Evolutionary conservation across 2,797 vertebrate species (phyloP).

Genomic region (Hippoglossus hippoglossus): DNA sequence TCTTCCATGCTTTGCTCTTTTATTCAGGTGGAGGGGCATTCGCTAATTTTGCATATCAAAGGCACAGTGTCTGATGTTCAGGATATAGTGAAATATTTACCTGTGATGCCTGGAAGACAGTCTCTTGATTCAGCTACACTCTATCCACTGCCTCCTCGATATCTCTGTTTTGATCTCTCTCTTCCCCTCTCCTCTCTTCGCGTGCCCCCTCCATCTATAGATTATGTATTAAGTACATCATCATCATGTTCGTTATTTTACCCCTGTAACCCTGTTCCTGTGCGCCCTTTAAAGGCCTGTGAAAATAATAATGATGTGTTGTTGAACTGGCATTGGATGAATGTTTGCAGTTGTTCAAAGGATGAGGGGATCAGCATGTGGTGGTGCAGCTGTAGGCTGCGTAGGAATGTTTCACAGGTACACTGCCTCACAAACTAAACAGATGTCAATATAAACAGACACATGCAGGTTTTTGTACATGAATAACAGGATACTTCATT

Average conservation of each 20-base stretch:
- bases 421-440: slow-evolving; percentile 6
- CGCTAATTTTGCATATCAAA: slow-evolving; percentile 71
- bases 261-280: slow-evolving; percentile 8
- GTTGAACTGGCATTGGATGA: slow-evolving; percentile 15
- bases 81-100: slow-evolving; percentile 67
- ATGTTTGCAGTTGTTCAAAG: slow-evolving; percentile 34
- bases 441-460: slow-evolving; percentile 18
- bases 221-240: slow-evolving; percentile 22
- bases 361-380: slow-evolving; percentile 7
- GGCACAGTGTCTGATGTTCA: slow-evolving; percentile 47
- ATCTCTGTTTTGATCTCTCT: slow-evolving; percentile 37
- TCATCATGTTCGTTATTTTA: slow-evolving; percentile 34
- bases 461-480: not conserved
- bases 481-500: too few species aligned
- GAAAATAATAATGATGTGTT: slow-evolving; percentile 25
- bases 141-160: slow-evolving; percentile 14
- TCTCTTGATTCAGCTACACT: slow-evolving; percentile 35
- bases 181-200: slow-evolving; percentile 10
- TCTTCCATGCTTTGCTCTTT: slow-evolving; percentile 38
- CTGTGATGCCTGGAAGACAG: slow-evolving; percentile 58
- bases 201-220: not conserved
- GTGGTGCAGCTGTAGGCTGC: not conserved
- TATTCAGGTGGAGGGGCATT: slow-evolving; percentile 42
- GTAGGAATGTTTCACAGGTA: slow-evolving; percentile 19
- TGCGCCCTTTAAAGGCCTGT: not conserved